These are phyloP conservation scores for Pristionchus japonicus DNA, from an alignment of 2,888 invertebrate genomes.

Conservation along the genomic window DNA sequence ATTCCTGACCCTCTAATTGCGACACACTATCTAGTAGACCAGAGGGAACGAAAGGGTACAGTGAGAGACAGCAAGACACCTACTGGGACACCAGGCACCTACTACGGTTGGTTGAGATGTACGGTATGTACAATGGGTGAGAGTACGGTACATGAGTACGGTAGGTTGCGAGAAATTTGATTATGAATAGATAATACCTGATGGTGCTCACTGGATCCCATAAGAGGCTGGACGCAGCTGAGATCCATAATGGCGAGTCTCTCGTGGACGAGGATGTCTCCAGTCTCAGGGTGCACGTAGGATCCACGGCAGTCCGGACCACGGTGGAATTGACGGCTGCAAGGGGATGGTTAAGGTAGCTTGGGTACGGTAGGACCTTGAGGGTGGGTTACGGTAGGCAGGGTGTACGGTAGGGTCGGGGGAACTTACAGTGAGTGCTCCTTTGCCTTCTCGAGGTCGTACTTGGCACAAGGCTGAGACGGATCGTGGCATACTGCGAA, in stretches of 20 bases:
- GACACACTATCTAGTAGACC: too few species aligned
- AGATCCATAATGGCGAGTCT: slow-evolving; percentile 74
- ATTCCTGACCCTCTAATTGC: too few species aligned
- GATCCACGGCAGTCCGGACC: slow-evolving; percentile 72
- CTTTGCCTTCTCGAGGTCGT: slow-evolving; percentile 62
- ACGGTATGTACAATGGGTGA: too few species aligned
- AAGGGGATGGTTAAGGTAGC: slow-evolving; percentile 6
- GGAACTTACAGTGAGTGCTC: slow-evolving; percentile 60
- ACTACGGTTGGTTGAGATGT: too few species aligned
- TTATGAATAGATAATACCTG: slow-evolving; percentile 56
- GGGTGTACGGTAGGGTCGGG: not conserved
- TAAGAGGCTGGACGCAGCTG: slow-evolving; percentile 69
- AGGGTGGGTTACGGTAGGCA: not conserved
- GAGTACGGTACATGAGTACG: too few species aligned
- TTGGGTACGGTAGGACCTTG: not conserved
- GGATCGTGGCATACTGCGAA: slow-evolving; percentile 70
- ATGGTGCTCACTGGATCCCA: slow-evolving; percentile 59
- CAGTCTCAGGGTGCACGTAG: slow-evolving; percentile 65
- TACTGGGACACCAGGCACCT: too few species aligned
- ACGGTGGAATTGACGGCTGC: slow-evolving; percentile 67
- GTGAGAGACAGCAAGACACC: too few species aligned
- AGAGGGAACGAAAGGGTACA: too few species aligned
- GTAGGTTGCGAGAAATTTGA: too few species aligned
- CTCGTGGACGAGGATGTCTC: slow-evolving; percentile 73
- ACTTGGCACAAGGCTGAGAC: slow-evolving; percentile 52